Percentiles rank a stretch among this genome's conserved stretches.
Evolutionary conservation across 2,888 invertebrate genomes (phyloP).

Genomic region (Ethmia dodecea): DNA sequence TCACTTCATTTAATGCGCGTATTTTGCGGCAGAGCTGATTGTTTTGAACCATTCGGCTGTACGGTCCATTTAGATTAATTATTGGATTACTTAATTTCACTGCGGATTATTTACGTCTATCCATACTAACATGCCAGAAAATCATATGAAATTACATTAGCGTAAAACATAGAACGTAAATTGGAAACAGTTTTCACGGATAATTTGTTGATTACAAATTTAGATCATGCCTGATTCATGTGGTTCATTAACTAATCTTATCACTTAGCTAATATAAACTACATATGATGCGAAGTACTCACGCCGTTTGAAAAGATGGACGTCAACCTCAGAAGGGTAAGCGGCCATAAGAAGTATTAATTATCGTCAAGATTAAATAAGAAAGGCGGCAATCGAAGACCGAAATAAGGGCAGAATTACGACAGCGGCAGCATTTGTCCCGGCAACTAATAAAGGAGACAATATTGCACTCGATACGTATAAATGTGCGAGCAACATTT

Average conservation of each 20-base stretch:
- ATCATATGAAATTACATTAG: neutral
- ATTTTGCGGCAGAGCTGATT: conserved; percentile 76
- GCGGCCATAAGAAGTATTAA: conserved; percentile 53
- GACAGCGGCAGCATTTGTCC: conserved; percentile 66
- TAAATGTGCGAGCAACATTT: conserved; percentile 75
- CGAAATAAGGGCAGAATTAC: conserved; percentile 61
- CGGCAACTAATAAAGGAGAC: conserved; percentile 75
- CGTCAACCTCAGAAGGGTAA: conserved; percentile 28
- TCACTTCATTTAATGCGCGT: conserved; percentile 78
- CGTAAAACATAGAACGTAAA: neutral
- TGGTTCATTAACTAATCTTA: too few species aligned
- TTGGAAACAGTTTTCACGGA: too few species aligned
- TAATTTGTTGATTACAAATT: too few species aligned
- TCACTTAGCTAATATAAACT: too few species aligned
- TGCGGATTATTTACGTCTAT: conserved; percentile 51
- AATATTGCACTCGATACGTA: conserved; percentile 77
- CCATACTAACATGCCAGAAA: conserved; percentile 13
- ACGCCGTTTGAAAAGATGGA: too few species aligned
- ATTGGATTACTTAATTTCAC: conserved; percentile 76
- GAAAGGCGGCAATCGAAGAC: conserved; percentile 59
- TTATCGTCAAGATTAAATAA: conserved; percentile 69
- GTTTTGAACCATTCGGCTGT: conserved; percentile 77
- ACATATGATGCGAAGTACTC: too few species aligned
- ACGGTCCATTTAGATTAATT: conserved; percentile 78
- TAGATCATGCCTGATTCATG: too few species aligned